Evolutionary conservation across 2,888 invertebrate species (phyloP).

Genomic region (Parnassius smintheus): DNA sequence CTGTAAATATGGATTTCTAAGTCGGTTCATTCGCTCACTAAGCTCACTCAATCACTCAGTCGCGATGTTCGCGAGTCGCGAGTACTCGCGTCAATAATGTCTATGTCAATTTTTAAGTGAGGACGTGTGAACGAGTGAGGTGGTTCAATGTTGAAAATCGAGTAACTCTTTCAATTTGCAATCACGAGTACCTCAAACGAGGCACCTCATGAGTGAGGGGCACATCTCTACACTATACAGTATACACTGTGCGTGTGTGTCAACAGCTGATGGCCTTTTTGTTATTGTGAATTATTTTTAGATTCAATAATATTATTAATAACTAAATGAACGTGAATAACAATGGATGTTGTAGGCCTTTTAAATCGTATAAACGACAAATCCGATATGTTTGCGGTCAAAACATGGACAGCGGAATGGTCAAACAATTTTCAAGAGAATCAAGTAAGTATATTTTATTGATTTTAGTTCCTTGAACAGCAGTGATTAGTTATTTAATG

Average conservation of each 20-base stretch:
- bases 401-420: constrained; percentile 76
- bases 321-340: constrained; percentile 34
- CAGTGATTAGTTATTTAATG: not conserved
- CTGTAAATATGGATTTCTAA: too few species aligned
- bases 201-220: too few species aligned
- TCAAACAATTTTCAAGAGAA: constrained; percentile 74
- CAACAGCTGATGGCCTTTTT: constrained; percentile 50
- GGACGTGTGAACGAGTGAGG: too few species aligned
- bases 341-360: constrained; percentile 74
- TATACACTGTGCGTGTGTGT: constrained; percentile 24
- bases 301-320: constrained; percentile 36
- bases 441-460: constrained; percentile 65
- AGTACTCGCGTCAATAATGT: too few species aligned
- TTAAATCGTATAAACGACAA: constrained; percentile 71
- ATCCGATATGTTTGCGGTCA: constrained; percentile 72
- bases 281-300: constrained; percentile 30
- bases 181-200: too few species aligned
- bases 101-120: too few species aligned
- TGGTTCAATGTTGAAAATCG: too few species aligned
- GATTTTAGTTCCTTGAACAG: constrained; percentile 16
- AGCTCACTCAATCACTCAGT: too few species aligned
- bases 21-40: too few species aligned
- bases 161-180: too few species aligned
- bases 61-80: too few species aligned
- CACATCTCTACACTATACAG: too few species aligned